Percentiles rank a stretch among this genome's conserved stretches.
Conservation (phyloP, 2,797 vertebrate genomes). For the Neostethus bicornis region DNA sequence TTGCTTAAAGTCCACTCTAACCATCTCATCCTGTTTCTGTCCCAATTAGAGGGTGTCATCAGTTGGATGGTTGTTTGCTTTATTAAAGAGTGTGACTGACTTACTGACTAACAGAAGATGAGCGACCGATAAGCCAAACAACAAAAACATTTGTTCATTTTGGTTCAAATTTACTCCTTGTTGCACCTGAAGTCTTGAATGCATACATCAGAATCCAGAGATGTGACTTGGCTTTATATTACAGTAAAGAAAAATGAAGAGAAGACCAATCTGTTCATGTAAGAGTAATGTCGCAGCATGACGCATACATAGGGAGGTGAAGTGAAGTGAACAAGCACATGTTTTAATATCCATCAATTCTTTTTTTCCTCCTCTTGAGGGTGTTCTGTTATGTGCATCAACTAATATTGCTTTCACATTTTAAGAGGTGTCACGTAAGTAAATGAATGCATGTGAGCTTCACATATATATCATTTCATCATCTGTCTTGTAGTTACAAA, state of each 20-base stretch:
- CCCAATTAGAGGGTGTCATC: slow-evolving; percentile 61
- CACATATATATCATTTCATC: slow-evolving; percentile 14
- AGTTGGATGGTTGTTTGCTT: slow-evolving; percentile 52
- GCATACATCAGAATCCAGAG: neutral
- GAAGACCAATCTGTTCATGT: neutral
- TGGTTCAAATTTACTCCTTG: slow-evolving; percentile 34
- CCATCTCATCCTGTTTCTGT: slow-evolving; percentile 53
- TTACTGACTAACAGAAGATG: slow-evolving; percentile 51
- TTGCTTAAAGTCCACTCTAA: slow-evolving; percentile 42
- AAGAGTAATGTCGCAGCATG: neutral
- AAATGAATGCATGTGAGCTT: neutral
- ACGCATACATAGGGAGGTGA: neutral
- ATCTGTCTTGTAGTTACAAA: neutral
- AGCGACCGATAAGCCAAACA: slow-evolving; percentile 56
- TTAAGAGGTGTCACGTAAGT: slow-evolving; percentile 9
- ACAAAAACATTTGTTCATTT: slow-evolving; percentile 30
- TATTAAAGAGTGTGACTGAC: slow-evolving; percentile 76
- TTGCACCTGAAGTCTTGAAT: slow-evolving; percentile 1
- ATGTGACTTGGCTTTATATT: neutral
- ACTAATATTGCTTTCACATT: slow-evolving; percentile 8
- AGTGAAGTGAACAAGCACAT: neutral
- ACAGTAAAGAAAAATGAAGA: neutral
- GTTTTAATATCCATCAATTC: slow-evolving; percentile 3
- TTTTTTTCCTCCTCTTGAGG: neutral
- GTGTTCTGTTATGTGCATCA: neutral